Conservation (phyloP, 2,888 invertebrate species). For the Volucella inflata region DNA sequence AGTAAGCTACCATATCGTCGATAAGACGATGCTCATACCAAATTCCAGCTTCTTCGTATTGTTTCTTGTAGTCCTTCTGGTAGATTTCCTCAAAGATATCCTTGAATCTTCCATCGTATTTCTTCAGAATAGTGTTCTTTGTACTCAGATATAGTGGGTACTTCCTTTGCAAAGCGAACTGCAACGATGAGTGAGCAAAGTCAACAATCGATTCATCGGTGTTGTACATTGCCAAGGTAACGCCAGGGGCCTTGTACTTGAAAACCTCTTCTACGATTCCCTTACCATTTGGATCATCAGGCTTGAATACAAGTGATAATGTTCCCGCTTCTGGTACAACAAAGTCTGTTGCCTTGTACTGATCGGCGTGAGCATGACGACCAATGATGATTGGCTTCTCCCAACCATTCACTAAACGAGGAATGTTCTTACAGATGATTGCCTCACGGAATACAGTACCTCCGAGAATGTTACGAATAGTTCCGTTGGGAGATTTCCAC, state of each 20-base stretch:
- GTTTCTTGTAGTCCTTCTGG: conserved; percentile 91
- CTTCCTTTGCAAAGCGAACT: conserved; percentile 92
- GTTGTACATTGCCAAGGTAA: conserved; percentile 98
- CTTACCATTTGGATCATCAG: conserved; percentile 85
- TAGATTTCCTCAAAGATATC: conserved; percentile 98
- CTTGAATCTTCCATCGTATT: conserved; percentile 98
- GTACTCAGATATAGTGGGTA: conserved; percentile 97
- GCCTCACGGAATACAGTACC: conserved; percentile 91
- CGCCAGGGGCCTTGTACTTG: conserved; percentile 94
- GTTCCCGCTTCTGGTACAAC: conserved; percentile 96
- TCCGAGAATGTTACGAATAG: conserved; percentile 93
- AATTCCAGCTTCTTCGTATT: conserved; percentile 93
- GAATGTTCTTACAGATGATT: conserved; percentile 96
- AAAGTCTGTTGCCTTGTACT: conserved; percentile 98
- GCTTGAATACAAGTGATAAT: conserved; percentile 92
- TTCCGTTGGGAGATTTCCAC: conserved; percentile 96
- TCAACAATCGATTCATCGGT: conserved; percentile 96
- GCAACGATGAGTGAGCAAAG: conserved; percentile 97
- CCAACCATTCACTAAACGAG: conserved; percentile 97
- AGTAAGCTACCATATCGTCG: conserved; percentile 99
- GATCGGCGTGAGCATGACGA: conserved; percentile 99
- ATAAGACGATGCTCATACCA: conserved; percentile 99
- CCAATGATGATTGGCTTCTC: conserved; percentile 98
- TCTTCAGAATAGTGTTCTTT: conserved; percentile 98
- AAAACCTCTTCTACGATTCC: conserved; percentile 90